Percentiles rank a stretch among this genome's conserved stretches.
These are phyloP conservation scores for Cichlasoma orientale DNA, from an alignment of 2,797 vertebrate genomes.

Conservation along the genomic window DNA sequence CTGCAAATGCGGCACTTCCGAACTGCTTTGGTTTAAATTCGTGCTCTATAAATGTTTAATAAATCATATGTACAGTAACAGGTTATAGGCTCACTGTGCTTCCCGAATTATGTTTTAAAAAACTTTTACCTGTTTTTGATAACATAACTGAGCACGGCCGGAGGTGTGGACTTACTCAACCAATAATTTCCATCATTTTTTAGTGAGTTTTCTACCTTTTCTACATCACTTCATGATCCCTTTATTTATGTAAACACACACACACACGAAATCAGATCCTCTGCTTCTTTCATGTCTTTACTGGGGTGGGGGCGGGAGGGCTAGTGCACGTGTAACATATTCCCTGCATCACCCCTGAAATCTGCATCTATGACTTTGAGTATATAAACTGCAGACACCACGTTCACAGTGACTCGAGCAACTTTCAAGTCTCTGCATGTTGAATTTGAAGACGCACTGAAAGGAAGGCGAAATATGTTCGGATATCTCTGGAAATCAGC, in stretches of 20 bases:
- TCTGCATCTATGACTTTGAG: neutral
- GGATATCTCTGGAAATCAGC: neutral
- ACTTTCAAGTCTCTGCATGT: slow-evolving; percentile 45
- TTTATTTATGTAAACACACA: neutral
- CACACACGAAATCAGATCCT: neutral
- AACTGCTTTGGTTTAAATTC: no score
- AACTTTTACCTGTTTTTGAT: no score
- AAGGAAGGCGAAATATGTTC: neutral
- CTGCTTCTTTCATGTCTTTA: neutral
- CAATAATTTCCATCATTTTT: no score
- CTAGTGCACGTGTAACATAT: neutral
- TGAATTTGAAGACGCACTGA: slow-evolving; percentile 28
- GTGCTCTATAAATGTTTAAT: no score
- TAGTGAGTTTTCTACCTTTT: no score
- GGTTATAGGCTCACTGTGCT: no score
- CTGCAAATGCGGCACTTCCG: no score
- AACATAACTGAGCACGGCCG: no score
- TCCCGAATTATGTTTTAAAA: no score
- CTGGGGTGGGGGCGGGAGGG: neutral
- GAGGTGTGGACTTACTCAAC: no score
- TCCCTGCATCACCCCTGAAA: neutral
- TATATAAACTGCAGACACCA: slow-evolving; percentile 6
- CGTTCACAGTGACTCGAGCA: neutral
- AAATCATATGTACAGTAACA: no score
- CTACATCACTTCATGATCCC: neutral